phyloP scores from a whole-genome alignment of 2,113 vertebrate species.

The Periophthalmodon schlosseri region DNA sequence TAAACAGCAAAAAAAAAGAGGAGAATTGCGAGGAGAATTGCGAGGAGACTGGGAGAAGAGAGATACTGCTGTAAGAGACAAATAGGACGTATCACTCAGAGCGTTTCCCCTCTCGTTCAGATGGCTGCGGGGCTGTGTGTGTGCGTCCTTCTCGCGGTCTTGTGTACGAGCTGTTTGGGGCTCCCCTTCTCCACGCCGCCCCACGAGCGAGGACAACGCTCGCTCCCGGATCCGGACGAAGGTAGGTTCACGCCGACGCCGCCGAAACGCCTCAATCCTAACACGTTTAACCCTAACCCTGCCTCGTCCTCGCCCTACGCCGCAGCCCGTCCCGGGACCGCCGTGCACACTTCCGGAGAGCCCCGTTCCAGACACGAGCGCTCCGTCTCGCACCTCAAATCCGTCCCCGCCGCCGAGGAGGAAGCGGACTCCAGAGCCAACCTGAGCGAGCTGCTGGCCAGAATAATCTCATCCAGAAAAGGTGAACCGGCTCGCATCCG shows the following conservation, averaged over 20 bases:
- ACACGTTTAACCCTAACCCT: not conserved
- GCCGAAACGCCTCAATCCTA: not conserved
- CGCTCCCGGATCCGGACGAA: constrained; percentile 39
- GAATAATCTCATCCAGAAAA: constrained; percentile 87
- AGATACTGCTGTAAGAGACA: not conserved
- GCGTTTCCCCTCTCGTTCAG: constrained; percentile 25
- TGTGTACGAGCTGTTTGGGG: constrained; percentile 81
- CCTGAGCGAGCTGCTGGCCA: constrained; percentile 85
- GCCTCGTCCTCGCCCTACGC: not conserved
- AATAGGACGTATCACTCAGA: not conserved
- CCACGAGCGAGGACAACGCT: constrained; percentile 54
- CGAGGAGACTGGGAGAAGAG: not conserved
- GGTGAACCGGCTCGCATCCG: constrained; percentile 68
- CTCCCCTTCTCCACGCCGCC: constrained; percentile 73
- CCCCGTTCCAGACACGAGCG: constrained; percentile 70
- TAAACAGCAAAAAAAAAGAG: no score
- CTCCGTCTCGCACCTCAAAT: constrained; percentile 71
- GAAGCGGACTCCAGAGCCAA: constrained; percentile 79
- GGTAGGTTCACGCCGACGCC: constrained; percentile 32
- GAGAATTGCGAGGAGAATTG: no score
- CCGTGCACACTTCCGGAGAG: constrained; percentile 41
- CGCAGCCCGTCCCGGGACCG: constrained; percentile 46
- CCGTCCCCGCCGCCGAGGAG: constrained; percentile 67
- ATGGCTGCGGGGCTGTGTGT: constrained; percentile 87
- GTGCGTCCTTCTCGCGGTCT: constrained; percentile 83